A percentile compares a stretch with the other conserved stretches of the same genome.
phyloP scores from a whole-genome alignment of 1,140 invertebrate species.

The Magallana angulata region DNA sequence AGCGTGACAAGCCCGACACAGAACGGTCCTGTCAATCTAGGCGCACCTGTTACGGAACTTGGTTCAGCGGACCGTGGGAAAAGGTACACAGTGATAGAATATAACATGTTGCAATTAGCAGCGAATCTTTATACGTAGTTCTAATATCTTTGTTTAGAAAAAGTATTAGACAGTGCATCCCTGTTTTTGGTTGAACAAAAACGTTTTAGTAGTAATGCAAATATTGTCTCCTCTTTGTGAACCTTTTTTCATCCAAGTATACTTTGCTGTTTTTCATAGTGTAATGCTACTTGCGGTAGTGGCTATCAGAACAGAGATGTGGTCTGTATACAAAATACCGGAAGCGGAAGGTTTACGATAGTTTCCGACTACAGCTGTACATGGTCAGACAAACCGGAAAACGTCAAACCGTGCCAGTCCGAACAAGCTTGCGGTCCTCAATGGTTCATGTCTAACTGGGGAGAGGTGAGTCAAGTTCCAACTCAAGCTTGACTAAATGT shows the following conservation, averaged over 20 bases:
- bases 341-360: slow-evolving; percentile 26
- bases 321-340: slow-evolving; percentile 40
- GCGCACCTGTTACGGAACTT: slow-evolving; percentile 29
- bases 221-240: neutral
- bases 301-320: slow-evolving; percentile 44
- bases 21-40: slow-evolving; percentile 28
- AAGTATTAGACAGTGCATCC: no score
- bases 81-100: slow-evolving; percentile 14
- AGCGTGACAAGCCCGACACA: slow-evolving; percentile 32
- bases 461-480: slow-evolving; percentile 19
- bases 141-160: no score
- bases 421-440: slow-evolving; percentile 21
- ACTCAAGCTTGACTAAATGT: no score
- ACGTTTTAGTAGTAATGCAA: no score
- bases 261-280: slow-evolving; percentile 14
- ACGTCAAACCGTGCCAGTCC: neutral
- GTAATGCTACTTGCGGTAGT: slow-evolving; percentile 49
- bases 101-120: no score
- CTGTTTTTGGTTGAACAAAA: no score
- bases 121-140: no score
- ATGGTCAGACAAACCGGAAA: slow-evolving; percentile 34
- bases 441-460: slow-evolving; percentile 49
- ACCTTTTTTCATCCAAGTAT: neutral
- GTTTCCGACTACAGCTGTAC: slow-evolving; percentile 40
- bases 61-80: slow-evolving; percentile 49